Evolutionary conservation across 2,113 vertebrate species (phyloP).

Genomic region (Rafetus swinhoei): DNA sequence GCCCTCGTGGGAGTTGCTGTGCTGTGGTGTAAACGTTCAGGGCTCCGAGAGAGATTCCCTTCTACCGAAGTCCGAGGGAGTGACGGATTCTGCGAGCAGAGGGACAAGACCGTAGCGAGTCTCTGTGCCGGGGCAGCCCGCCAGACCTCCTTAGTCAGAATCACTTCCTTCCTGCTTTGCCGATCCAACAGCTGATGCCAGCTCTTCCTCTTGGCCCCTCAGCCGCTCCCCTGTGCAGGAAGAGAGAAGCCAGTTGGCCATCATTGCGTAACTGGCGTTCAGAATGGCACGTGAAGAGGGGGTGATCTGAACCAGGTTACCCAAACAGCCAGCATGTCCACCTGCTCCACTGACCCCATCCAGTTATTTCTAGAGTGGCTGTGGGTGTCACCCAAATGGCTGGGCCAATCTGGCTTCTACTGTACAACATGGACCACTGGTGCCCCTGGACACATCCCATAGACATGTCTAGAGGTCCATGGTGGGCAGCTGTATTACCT

Average conservation of each 20-base stretch:
- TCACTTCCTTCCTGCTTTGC: constrained; percentile 81
- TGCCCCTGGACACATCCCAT: not conserved
- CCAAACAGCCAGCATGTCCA: rapidly evolving
- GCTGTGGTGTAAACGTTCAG: rapidly evolving
- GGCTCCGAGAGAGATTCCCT: rapidly evolving
- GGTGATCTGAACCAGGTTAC: not conserved
- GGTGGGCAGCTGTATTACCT: not conserved
- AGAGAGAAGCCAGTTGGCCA: not conserved
- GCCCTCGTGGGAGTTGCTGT: not conserved
- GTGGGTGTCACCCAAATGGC: too few relatives aligned
- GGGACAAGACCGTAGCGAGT: not conserved
- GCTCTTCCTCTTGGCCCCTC: constrained; percentile 88
- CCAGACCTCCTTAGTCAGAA: constrained; percentile 82
- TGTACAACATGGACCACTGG: not conserved
- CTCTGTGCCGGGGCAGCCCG: rapidly evolving
- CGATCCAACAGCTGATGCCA: constrained; percentile 84
- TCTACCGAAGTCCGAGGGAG: rapidly evolving
- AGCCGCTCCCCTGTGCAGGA: constrained; percentile 88
- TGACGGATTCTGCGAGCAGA: rapidly evolving
- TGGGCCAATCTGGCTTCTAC: not conserved
- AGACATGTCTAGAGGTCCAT: not conserved
- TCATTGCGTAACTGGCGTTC: rapidly evolving
- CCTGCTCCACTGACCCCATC: not conserved
- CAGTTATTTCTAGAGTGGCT: not conserved
- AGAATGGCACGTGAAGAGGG: rapidly evolving